A percentile compares a stretch with the other conserved stretches of the same genome.
phyloP scores from a whole-genome alignment of 2,888 invertebrate species.

The Phrixothrix hirtus region DNA sequence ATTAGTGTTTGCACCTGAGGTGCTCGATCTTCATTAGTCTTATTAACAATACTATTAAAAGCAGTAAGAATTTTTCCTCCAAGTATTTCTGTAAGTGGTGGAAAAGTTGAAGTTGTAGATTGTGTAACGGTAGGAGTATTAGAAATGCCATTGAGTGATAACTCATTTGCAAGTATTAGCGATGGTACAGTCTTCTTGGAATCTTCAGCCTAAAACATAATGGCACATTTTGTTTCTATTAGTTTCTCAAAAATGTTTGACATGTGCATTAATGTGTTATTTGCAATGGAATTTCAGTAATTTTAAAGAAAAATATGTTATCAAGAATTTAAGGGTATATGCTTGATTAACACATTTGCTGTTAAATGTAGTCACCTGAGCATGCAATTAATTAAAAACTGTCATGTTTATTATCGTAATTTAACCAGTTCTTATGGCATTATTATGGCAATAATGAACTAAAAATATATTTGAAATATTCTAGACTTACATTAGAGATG shows the following conservation, averaged over 20 bases:
- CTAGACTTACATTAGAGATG: no score
- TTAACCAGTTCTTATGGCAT: no score
- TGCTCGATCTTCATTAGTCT: constrained; percentile 42
- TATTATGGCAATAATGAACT: no score
- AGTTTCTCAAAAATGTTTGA: constrained; percentile 2
- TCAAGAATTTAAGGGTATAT: no score
- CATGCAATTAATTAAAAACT: constrained; percentile 22
- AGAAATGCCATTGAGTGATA: constrained; percentile 15
- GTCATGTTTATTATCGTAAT: constrained; percentile 9
- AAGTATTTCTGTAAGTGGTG: constrained; percentile 64
- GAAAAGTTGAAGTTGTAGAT: constrained; percentile 44
- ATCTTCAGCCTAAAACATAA: constrained; percentile 21
- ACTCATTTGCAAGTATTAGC: constrained; percentile 17
- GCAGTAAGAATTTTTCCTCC: constrained; percentile 66
- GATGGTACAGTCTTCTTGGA: constrained; percentile 14
- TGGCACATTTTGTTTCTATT: no score
- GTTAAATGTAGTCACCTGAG: constrained; percentile 23
- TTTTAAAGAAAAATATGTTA: no score
- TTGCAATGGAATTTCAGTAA: no score
- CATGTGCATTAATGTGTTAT: constrained; percentile 22
- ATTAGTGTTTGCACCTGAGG: constrained; percentile 58
- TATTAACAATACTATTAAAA: constrained; percentile 62
- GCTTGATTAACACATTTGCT: no score
- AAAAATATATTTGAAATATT: no score
- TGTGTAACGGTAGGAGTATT: neutral